Base-by-base conservation (phyloP, 2,113 vertebrate species). In the Xenopus borealis region DNA sequence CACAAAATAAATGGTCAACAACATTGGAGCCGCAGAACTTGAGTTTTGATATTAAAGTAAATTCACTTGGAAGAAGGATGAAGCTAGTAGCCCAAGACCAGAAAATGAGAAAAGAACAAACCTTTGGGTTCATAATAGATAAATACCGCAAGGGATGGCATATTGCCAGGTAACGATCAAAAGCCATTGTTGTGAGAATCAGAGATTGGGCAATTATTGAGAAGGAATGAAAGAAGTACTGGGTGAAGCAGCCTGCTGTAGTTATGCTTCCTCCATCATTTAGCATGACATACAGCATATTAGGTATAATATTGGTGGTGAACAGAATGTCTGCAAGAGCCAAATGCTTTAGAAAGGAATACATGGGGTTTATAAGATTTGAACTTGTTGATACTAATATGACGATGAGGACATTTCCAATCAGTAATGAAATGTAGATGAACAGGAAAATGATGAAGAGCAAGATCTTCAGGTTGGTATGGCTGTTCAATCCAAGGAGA, bases 281-380 rank as follows among this genome's bases (percentile, higher is more conserved):
- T 3, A 73, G 13, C 14, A 66, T 16, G 6, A 30, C 19, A 4
- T 13, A 30, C 4, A 73, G 52, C 50, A 73, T 57, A 33, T 66
- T 66, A 18, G 72, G 72, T 46, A 66, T 8, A 47, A 16, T 73
- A 27, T 73, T 73, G 14, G 52, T 73, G 4, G 63, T 6, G 16
- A 73, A 27, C 18, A 73, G 18, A 9, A 73, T 44, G 30, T 73
- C 72, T 45, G 72, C 19, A 3, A 73, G 8, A 7, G 72, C 63
- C 46, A 88, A 70, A 59, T 59, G 86, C 55, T 81, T 45, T 7
- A 83, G 71, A 59, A 83, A 81, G 74, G 78, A 81, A 78, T 82
- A 81, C 83, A 81, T 75, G 47, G 83, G 82, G n/a, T 55, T 76
- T 46, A 78, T 81, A 17, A 83, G 72, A 9, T 75, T 69, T 8